These are phyloP conservation scores for Anguilla rostrata DNA, from an alignment of 2,113 vertebrate genomes.

Conservation along the genomic window DNA sequence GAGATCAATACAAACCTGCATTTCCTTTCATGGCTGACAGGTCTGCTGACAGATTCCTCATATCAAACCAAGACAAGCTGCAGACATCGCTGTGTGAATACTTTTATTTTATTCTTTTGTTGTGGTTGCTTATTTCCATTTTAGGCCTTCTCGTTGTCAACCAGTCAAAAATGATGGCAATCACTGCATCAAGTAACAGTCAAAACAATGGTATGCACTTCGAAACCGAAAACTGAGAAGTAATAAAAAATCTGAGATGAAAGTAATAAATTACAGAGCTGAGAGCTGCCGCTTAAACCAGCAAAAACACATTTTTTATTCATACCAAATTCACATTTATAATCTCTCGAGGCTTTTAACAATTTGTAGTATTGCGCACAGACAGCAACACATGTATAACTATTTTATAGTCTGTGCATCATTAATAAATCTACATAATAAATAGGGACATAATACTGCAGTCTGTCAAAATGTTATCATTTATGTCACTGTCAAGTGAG, in stretches of 20 bases:
- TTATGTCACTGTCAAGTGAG: neutral
- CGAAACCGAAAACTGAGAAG: neutral
- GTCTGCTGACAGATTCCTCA: slow-evolving; percentile 3
- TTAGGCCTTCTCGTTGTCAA: neutral
- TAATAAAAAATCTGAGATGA: neutral
- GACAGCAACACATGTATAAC: neutral
- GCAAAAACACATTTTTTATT: slow-evolving; percentile 17
- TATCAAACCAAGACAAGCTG: neutral
- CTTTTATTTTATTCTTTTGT: neutral
- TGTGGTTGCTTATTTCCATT: neutral
- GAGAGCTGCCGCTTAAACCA: neutral
- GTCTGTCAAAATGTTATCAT: neutral
- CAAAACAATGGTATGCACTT: neutral
- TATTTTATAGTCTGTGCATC: neutral
- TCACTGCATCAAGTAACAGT: neutral
- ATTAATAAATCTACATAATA: neutral
- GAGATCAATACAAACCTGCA: neutral
- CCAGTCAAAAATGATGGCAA: neutral
- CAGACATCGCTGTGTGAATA: neutral
- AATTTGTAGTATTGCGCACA: neutral
- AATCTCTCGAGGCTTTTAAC: neutral
- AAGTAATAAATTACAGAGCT: slow-evolving; percentile 6
- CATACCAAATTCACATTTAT: neutral
- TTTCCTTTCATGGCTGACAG: neutral
- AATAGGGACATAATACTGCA: neutral